phyloP scores from a whole-genome alignment of 1,140 invertebrate genomes.

The Araneus ventricosus region DNA sequence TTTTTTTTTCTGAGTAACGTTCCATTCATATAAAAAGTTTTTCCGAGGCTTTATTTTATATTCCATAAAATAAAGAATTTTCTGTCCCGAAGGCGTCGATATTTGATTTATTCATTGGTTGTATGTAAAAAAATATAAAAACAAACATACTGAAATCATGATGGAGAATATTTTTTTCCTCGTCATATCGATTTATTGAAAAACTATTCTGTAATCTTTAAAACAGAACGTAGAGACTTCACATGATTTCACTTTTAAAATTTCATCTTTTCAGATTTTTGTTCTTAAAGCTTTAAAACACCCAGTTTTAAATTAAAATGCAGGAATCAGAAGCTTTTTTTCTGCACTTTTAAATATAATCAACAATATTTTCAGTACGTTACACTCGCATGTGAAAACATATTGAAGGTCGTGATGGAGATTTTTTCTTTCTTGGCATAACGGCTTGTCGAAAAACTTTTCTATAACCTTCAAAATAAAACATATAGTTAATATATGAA shows the following conservation, averaged over 20 bases:
- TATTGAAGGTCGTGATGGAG: too few species aligned
- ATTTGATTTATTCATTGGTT: slow-evolving; percentile 60
- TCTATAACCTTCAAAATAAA: too few species aligned
- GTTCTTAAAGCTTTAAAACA: neutral
- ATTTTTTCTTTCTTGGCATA: too few species aligned
- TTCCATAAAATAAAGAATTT: neutral
- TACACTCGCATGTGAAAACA: too few species aligned
- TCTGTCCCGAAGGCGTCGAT: neutral
- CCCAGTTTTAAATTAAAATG: too few species aligned
- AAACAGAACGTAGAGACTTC: neutral
- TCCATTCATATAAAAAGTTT: neutral
- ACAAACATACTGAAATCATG: slow-evolving; percentile 36
- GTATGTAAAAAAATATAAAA: neutral
- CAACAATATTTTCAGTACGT: too few species aligned
- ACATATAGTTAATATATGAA: too few species aligned
- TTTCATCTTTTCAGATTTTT: neutral
- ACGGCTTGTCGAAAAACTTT: too few species aligned
- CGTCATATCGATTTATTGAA: slow-evolving; percentile 51
- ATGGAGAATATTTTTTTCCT: neutral
- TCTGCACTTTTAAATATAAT: too few species aligned
- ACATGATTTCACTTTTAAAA: neutral
- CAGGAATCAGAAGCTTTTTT: too few species aligned
- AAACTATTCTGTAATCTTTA: slow-evolving; percentile 50
- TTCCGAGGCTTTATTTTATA: too few species aligned
- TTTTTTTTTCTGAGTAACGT: neutral